Evolutionary conservation across 2,888 invertebrate genomes (phyloP), one percentile per base, ranked within the genome.

Genomic region (Amphipoea lucens): DNA sequence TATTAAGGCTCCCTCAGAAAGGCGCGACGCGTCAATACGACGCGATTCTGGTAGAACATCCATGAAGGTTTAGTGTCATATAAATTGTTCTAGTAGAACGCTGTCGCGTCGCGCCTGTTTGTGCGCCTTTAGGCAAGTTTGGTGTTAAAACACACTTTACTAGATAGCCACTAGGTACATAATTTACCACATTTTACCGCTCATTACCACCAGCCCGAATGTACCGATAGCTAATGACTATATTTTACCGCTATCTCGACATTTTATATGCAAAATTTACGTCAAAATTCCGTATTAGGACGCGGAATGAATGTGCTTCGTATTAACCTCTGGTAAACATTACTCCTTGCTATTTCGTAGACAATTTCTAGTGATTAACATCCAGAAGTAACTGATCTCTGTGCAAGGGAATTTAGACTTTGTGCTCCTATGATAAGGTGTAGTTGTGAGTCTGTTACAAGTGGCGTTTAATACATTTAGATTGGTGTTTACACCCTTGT

Each of bases 361-460:
- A 89, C 84, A 88, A 88, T 88, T 82, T 85, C 86, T 74, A 86
- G 72, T 81, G 88, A 89, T 88, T 82, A 86, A 79, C 51, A 75
- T 45, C 70, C 29, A 40, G 14, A 57, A 73, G 54, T 60, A 57
- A 23, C 42, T 36, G 36, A n/a, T 57, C 54, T 42, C 0, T n/a
- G 5, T 42, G 14, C 42, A 36, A 29, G 57, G 48, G n/a, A 78
- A 76, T 65, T 76, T 81, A 11, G 54, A 74, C 87, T 73, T 42
- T 82, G 76, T 70, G 0, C 0, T 63, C 0, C 23, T 2, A 36
- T n/a, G 17, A 67, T 81, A 79, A 74, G 70, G 71, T 51, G 36
- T 57, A 60, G 29, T 76, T 40, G 14, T 65, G 68, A 67, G 60
- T 67, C 2, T 54, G 29, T n/a, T 36, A 11, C 54, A 11, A 66